A percentile compares a stretch with the other conserved stretches of the same genome.
These are phyloP conservation scores for Dioctria rufipes DNA, from an alignment of 2,888 invertebrate genomes.

Conservation along the genomic window DNA sequence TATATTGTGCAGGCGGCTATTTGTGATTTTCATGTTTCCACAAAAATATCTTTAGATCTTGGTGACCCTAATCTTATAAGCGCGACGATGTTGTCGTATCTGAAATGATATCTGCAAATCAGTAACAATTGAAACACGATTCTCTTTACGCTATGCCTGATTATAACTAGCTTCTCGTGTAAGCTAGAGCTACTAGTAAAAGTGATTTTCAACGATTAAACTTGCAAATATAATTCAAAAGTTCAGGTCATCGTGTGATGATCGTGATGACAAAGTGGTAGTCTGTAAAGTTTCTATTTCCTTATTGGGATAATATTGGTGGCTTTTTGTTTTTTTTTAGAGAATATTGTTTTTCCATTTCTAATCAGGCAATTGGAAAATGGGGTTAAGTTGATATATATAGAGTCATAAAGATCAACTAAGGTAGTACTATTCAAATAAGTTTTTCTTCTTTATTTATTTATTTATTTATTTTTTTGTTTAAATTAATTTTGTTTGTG, in stretches of 20 bases:
- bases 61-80: constrained; percentile 18
- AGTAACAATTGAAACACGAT: constrained; percentile 43
- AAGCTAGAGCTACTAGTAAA: constrained; percentile 18
- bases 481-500: too few species aligned
- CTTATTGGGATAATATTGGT: constrained; percentile 20
- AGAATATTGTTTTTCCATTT: too few species aligned
- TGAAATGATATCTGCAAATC: constrained; percentile 1
- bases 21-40: constrained; percentile 48
- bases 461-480: too few species aligned
- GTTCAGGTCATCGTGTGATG: constrained; percentile 45
- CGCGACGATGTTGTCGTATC: neutral
- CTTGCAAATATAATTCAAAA: neutral
- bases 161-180: constrained; percentile 21
- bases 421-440: too few species aligned
- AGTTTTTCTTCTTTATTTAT: too few species aligned
- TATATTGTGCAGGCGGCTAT: constrained; percentile 19
- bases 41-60: constrained; percentile 41
- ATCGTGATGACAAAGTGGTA: constrained; percentile 50
- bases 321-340: too few species aligned
- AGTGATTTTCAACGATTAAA: constrained; percentile 37
- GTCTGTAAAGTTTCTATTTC: constrained; percentile 18
- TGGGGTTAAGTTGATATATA: too few species aligned
- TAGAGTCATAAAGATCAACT: too few species aligned
- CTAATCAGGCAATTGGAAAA: too few species aligned
- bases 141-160: constrained; percentile 6